Conservation (phyloP, 2,888 invertebrate species). For the Luffia ferchaultella region DNA sequence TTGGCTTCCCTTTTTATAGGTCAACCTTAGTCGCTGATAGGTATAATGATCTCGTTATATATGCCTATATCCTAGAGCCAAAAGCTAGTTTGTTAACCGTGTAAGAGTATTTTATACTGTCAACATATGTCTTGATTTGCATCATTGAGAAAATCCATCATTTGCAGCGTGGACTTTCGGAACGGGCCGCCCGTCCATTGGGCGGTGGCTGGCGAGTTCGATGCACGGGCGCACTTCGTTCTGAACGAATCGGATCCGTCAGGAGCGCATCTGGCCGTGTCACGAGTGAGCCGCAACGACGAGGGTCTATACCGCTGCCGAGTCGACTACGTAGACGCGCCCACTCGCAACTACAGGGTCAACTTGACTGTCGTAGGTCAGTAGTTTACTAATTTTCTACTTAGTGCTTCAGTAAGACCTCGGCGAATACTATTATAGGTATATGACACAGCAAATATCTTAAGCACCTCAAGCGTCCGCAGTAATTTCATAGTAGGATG, state of each 20-base stretch:
- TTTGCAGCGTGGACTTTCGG: slow-evolving; percentile 78
- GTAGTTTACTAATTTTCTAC: too few relatives aligned
- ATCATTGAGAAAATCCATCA: neutral
- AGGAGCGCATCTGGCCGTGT: slow-evolving; percentile 77
- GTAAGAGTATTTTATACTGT: neutral
- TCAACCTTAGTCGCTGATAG: neutral
- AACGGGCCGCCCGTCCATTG: slow-evolving; percentile 78
- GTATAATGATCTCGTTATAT: neutral
- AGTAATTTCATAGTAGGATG: too few relatives aligned
- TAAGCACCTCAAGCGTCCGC: too few relatives aligned
- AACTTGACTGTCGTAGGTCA: slow-evolving; percentile 89
- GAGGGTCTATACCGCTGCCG: slow-evolving; percentile 88
- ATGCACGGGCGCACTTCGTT: slow-evolving; percentile 77
- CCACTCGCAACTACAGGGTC: slow-evolving; percentile 85
- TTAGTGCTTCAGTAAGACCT: too few relatives aligned
- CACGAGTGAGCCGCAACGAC: slow-evolving; percentile 75
- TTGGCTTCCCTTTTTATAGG: too few relatives aligned
- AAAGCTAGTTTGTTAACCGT: neutral
- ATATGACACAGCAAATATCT: too few relatives aligned
- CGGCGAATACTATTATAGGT: too few relatives aligned
- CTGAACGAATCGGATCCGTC: slow-evolving; percentile 74
- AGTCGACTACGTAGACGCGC: slow-evolving; percentile 88
- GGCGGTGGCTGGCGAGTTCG: slow-evolving; percentile 81
- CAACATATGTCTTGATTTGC: neutral
- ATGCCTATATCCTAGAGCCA: neutral